phyloP scores from a whole-genome alignment of 2,797 vertebrate species.

The Sebastes steindachneri region DNA sequence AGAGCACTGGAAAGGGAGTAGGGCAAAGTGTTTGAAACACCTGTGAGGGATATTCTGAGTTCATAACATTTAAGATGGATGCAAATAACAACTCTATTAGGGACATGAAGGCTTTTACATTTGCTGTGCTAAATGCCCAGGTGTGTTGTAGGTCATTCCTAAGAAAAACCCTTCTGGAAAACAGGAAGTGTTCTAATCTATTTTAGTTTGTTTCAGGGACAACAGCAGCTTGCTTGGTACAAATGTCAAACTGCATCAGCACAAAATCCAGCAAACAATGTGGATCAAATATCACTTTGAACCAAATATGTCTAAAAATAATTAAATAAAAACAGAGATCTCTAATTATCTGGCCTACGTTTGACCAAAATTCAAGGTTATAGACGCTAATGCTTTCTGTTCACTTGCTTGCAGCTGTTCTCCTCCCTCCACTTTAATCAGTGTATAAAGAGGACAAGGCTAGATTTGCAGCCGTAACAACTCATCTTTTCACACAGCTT shows the following conservation, averaged over 20 bases:
- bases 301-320: not conserved
- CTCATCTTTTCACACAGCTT: not conserved
- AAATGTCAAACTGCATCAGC: not conserved
- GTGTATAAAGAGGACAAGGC: conserved; percentile 11
- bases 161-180: conserved; percentile 18
- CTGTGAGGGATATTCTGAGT: not conserved
- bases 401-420: conserved; percentile 24
- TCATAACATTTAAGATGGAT: not conserved
- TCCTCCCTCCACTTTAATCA: not conserved
- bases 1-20: conserved; percentile 82
- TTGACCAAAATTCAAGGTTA: not conserved
- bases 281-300: not conserved
- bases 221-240: not conserved
- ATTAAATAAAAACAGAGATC: not conserved
- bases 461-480: conserved; percentile 41
- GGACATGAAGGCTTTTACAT: not conserved
- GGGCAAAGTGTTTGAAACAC: not conserved
- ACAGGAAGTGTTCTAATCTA: conserved; percentile 37
- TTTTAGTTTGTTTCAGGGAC: conserved; percentile 12
- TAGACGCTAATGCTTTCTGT: conserved; percentile 14
- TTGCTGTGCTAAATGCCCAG: not conserved
- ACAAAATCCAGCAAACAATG: not conserved
- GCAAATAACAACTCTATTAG: not conserved
- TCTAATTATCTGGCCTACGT: not conserved
- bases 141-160: not conserved